Percentiles rank a stretch among this genome's conserved stretches.
Conservation (phyloP, 2,888 invertebrate species). For the Fragum fragum region DNA sequence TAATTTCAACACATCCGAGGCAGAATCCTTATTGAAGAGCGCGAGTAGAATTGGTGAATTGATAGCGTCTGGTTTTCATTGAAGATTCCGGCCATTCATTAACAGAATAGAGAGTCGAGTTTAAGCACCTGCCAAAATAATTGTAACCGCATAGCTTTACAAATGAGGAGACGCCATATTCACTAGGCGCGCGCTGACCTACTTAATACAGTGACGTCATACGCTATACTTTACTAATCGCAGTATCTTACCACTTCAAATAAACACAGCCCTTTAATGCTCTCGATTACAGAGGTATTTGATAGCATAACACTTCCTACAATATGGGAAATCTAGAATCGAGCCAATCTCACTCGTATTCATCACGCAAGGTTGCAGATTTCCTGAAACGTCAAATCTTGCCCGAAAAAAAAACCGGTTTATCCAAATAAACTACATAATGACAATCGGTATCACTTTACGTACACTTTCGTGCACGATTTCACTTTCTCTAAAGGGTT, state of each 20-base stretch:
- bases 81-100: too few species aligned
- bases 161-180: conserved; percentile 1
- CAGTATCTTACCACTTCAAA: background rate
- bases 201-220: conserved; percentile 7
- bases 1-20: too few species aligned
- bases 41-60: background rate
- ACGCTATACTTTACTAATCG: conserved; percentile 1
- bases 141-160: background rate
- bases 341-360: background rate
- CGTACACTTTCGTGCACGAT: background rate
- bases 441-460: background rate
- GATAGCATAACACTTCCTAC: background rate
- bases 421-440: too few species aligned
- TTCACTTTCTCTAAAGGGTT: background rate
- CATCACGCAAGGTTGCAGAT: background rate
- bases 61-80: background rate
- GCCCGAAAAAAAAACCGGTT: too few species aligned
- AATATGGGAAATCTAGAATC: background rate
- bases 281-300: background rate
- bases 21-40: too few species aligned
- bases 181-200: conserved; percentile 17
- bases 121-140: background rate
- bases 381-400: background rate
- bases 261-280: background rate
- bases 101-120: too few species aligned